phyloP scores from a whole-genome alignment of 1,140 invertebrate genomes.

The Eueides isabella region DNA sequence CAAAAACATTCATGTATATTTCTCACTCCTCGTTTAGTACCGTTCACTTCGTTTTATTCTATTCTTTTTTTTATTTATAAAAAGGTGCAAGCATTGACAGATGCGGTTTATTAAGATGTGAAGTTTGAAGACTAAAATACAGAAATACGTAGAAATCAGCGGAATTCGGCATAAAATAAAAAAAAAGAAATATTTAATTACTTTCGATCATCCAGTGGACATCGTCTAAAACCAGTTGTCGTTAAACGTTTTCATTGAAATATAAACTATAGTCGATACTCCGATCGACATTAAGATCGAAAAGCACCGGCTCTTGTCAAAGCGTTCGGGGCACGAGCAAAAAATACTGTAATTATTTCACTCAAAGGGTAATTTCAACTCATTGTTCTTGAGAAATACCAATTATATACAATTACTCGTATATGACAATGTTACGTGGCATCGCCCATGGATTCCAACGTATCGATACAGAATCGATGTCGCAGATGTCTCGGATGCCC shows the following conservation, averaged over 20 bases:
- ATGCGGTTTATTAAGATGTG: neutral
- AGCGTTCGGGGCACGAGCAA: slow-evolving; percentile 52
- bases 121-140: neutral
- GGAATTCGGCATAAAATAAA: neutral
- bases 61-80: slow-evolving; percentile 8
- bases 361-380: slow-evolving; percentile 76
- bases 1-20: too few species aligned
- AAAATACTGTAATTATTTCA: slow-evolving; percentile 77
- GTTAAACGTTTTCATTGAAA: slow-evolving; percentile 34
- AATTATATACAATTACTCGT: slow-evolving; percentile 81
- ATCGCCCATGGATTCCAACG: slow-evolving; percentile 54
- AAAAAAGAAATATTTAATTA: slow-evolving; percentile 23
- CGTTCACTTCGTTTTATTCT: neutral
- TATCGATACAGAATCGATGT: slow-evolving; percentile 72
- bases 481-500: slow-evolving; percentile 56
- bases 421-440: slow-evolving; percentile 74
- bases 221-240: slow-evolving; percentile 24
- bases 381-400: slow-evolving; percentile 81
- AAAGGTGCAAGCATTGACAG: neutral
- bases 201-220: slow-evolving; percentile 25
- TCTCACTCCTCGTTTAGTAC: too few species aligned
- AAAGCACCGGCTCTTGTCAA: slow-evolving; percentile 67
- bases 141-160: neutral
- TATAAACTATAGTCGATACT: slow-evolving; percentile 38
- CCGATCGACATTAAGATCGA: slow-evolving; percentile 62